These are phyloP conservation scores for Rhysida immarginata DNA, from an alignment of 1,140 invertebrate species.

Conservation along the genomic window DNA sequence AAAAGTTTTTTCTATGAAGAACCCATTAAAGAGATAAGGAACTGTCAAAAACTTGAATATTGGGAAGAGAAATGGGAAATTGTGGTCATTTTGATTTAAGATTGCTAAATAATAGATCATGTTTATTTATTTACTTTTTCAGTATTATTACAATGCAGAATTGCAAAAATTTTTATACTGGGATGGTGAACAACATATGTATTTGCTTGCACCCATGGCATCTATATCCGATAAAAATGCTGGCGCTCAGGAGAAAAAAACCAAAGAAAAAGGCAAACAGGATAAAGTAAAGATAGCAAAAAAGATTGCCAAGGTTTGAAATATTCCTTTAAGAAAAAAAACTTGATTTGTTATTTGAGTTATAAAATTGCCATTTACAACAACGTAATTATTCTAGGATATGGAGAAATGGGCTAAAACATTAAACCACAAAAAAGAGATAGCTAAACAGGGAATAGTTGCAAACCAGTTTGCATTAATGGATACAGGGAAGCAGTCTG, in stretches of 20 bases:
- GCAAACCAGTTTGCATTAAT: conserved; percentile 8
- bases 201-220: conserved; percentile 45
- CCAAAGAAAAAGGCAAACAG: conserved; percentile 31
- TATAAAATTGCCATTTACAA: no score
- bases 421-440: conserved; percentile 91
- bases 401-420: conserved; percentile 96
- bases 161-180: conserved; percentile 88
- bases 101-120: no score
- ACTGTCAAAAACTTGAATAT: no score
- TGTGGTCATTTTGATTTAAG: no score
- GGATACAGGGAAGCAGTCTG: conserved; percentile 25
- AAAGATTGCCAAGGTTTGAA: conserved; percentile 92
- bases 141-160: conserved; percentile 57
- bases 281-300: conserved; percentile 95
- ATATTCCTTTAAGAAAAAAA: no score
- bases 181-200: conserved; percentile 67
- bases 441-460: conserved; percentile 45
- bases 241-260: conserved; percentile 19
- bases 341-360: no score
- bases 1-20: no score
- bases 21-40: no score
- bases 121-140: conserved; percentile 14
- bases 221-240: conserved; percentile 10
- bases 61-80: no score
- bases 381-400: conserved; percentile 30